Base-by-base conservation (phyloP, 2,888 invertebrate species). In the Gymnocheta viridis region DNA sequence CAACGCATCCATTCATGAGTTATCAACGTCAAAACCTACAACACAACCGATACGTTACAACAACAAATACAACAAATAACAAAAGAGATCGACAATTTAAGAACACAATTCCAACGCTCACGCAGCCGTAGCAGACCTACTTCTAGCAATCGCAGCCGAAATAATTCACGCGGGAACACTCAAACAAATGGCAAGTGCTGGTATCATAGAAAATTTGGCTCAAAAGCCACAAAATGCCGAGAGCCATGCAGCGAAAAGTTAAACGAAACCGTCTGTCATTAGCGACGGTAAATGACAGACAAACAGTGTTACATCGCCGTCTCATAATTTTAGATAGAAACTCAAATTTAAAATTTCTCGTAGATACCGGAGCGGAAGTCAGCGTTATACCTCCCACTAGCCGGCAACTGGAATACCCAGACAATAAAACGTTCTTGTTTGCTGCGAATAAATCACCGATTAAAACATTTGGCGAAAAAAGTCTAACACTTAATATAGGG, bases 311-410 rank as follows among this genome's bases (percentile, higher is more conserved):
- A 27, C 24, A 44, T 6, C 44, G 44, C 44, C 17, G 14, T n/a
- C 73, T 84, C 29, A n/a, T 44, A 38, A 38, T 38, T 38, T 38
- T 2, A 4, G 38, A 38, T 9, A 38, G 7, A 38, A 14, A n/a
- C 6, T 44, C 44, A n/a, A 44, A 44, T n/a, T 44, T 44, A 44
- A 44, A 44, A n/a, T 44, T n/a, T 44, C 17, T 44, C 4, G 4
- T 44, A n/a, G 38, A 38, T 12, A 38, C 85, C 7, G 85, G 69
- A 19, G 85, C 86, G 9, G 80, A 86, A 17, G 79, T 86, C 38
- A 51, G 51, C n/a, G 27, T 51, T 3, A 27, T 51, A 3, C 27
- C 51, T 27, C 51, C 27, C 5, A 27, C 12, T 5, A 3, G 12
- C 4, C 12, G 14, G 5, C 14, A 51, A 27, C 12, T 14, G 14